Base-by-base conservation (phyloP, 53 echinoderm and acorn worm species). In the Crossaster papposus region DNA sequence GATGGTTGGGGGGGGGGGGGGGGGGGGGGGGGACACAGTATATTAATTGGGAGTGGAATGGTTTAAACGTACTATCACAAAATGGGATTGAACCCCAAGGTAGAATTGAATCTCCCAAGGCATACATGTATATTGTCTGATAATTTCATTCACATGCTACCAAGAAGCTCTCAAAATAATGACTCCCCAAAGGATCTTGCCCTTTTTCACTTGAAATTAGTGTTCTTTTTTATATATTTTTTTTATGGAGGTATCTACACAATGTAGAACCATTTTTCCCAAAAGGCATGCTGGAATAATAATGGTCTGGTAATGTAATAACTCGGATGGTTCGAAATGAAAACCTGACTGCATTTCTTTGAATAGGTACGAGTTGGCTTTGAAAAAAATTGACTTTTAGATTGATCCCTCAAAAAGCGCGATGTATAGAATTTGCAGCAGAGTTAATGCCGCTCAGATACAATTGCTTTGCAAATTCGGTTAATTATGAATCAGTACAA, bases 141-240 rank as follows among this genome's bases (percentile, higher is more conserved):
- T 71, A 85, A 85, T 54, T 72, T 24, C 51, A 70, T 32, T 73
- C 32, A 65, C 62, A 50, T 33, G 28, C 10, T 20, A 28, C 35
- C 9, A 50, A 73, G 36, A 85, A 72, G 38, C 84, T 84, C 70
- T 51, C 72, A 0, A 64, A 65, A 24, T 65, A 65, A 65, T 65
- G 33, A 54, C 85, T 85, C 85, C 85, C 85, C 33, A 33, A 53
- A 85, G 85, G 53, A 38, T 82, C 65, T 23, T 82, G 33, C 65
- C 68, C 82, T 32, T 85, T 85, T 72, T 22, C n/a, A n/a, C 31
- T 18, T 9, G 72, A 52, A 10, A 44, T 78, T 78, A 28, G 7
- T 51, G 26, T 4, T 51, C 51, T 78, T 76, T 78, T 78, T 50
- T 28, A 73, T 14, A 36, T n/a, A n/a, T n/a, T n/a, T n/a, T n/a